phyloP scores from a whole-genome alignment of 2,797 vertebrate species.

The Gambelia wislizenii region DNA sequence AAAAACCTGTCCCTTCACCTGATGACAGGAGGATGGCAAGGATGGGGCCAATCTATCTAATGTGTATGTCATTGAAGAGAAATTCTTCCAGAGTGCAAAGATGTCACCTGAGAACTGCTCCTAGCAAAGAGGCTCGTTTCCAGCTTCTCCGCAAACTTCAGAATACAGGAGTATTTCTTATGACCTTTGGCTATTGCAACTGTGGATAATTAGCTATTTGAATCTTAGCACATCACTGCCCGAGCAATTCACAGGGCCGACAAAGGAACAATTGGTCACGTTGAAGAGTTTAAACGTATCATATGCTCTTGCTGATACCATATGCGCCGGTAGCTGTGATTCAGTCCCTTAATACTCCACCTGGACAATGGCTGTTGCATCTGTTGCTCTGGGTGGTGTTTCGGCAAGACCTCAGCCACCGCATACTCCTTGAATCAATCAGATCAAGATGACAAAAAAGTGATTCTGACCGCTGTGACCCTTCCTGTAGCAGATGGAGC shows the following conservation, averaged over 20 bases:
- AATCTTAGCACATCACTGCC: neutral
- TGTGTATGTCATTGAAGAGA: no score
- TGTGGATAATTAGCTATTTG: neutral
- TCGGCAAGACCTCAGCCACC: neutral
- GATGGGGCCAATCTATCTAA: no score
- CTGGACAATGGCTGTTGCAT: neutral
- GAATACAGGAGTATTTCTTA: neutral
- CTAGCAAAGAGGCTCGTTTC: neutral
- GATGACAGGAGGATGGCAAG: no score
- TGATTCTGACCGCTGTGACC: slow-evolving; percentile 3
- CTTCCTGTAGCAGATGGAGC: slow-evolving; percentile 59
- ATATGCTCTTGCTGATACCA: neutral
- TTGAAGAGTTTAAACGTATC: neutral
- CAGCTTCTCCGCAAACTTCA: neutral
- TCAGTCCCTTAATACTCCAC: neutral
- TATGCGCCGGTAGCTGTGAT: neutral
- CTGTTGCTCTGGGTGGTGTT: neutral
- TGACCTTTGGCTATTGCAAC: neutral
- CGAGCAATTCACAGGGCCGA: neutral
- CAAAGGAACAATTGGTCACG: neutral
- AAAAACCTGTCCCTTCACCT: no score
- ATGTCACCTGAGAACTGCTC: neutral
- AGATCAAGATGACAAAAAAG: slow-evolving; percentile 33
- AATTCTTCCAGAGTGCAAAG: no score
- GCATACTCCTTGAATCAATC: slow-evolving; percentile 16